Conservation (phyloP, 2,888 invertebrate genomes). For the Drosophila recens region DNA sequence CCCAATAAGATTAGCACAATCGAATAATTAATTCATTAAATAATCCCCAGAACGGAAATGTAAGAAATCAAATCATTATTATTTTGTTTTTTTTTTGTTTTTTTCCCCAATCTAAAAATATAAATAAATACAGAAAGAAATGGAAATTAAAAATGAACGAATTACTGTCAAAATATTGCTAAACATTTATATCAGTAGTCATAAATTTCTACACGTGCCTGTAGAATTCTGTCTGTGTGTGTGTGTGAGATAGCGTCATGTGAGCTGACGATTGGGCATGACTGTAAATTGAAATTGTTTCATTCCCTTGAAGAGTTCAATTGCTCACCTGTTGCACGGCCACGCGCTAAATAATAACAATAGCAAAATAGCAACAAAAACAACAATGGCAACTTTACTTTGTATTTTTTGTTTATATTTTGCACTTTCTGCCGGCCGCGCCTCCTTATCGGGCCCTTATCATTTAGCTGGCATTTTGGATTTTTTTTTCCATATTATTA, state of each 20-base stretch:
- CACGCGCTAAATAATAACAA: constrained; percentile 46
- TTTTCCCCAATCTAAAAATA: constrained; percentile 43
- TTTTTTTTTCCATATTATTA: neutral
- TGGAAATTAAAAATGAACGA: constrained; percentile 19
- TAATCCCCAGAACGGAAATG: constrained; percentile 55
- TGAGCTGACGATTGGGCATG: constrained; percentile 44
- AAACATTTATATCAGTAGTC: constrained; percentile 56
- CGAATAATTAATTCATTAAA: constrained; percentile 50
- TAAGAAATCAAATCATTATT: constrained; percentile 25
- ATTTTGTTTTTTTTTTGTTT: neutral
- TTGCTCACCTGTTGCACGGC: constrained; percentile 48
- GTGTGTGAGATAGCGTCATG: constrained; percentile 48
- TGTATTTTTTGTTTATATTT: constrained; percentile 37
- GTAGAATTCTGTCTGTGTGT: neutral
- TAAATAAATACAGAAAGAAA: constrained; percentile 13
- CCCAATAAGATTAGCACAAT: constrained; percentile 44
- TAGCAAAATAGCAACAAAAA: constrained; percentile 5
- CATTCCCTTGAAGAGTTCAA: constrained; percentile 42
- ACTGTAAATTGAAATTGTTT: constrained; percentile 33
- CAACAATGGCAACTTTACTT: constrained; percentile 10
- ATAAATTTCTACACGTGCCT: constrained; percentile 37
- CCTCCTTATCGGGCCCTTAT: constrained; percentile 67
- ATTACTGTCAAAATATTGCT: constrained; percentile 20
- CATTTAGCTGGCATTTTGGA: constrained; percentile 10
- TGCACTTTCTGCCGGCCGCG: constrained; percentile 29